Evolutionary conservation across 2,113 vertebrate species (phyloP).

Genomic region (Carassius gibelio): DNA sequence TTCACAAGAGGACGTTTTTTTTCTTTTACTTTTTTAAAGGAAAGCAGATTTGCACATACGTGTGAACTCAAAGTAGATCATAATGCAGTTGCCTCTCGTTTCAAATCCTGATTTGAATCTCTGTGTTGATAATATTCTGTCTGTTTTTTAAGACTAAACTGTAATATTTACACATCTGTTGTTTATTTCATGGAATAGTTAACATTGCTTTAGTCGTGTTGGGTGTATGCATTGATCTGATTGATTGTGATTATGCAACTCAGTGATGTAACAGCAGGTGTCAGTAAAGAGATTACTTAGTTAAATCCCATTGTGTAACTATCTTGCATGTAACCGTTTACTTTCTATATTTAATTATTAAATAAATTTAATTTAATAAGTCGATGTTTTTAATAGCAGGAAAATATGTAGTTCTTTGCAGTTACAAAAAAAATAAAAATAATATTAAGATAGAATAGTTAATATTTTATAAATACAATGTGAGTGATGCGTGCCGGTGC

Average conservation of each 20-base stretch:
- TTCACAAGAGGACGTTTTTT: background rate
- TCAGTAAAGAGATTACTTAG: slow-evolving; percentile 2
- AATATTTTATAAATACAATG: background rate
- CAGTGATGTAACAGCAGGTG: slow-evolving; percentile 20
- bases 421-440: background rate
- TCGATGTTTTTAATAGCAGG: background rate
- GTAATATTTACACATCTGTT: background rate
- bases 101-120: background rate
- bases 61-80: background rate
- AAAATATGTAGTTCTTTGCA: background rate
- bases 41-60: background rate
- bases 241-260: slow-evolving; percentile 7
- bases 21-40: no score
- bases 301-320: slow-evolving; percentile 1
- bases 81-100: background rate
- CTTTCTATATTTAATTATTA: background rate
- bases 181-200: background rate
- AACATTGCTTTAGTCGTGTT: background rate
- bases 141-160: background rate
- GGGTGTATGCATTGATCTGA: background rate
- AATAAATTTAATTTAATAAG: no score
- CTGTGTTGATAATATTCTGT: background rate
- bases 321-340: background rate
- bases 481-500: background rate
- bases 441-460: background rate